These are phyloP conservation scores for Conistra vaccinii DNA, from an alignment of 2,888 invertebrate genomes.

Conservation along the genomic window DNA sequence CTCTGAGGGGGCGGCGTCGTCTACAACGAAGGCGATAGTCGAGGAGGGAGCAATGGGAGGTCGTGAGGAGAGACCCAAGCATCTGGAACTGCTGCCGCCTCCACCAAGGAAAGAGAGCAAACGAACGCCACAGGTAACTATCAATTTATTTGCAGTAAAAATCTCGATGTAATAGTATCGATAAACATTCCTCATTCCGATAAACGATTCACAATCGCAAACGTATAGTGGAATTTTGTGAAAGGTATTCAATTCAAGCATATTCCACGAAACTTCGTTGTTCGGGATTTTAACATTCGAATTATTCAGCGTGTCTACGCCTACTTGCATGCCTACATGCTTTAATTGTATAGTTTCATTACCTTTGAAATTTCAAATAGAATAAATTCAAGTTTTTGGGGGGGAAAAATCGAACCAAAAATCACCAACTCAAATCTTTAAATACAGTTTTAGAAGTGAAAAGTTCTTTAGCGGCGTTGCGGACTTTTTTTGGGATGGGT, in stretches of 20 bases:
- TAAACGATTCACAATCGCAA: conserved; percentile 10
- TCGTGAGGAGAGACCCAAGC: conserved; percentile 79
- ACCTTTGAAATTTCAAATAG: background rate
- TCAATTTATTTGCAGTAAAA: background rate
- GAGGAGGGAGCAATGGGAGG: conserved; percentile 74
- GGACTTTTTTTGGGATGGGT: too few relatives aligned
- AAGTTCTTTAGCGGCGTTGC: too few relatives aligned
- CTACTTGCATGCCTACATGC: background rate
- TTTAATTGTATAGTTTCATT: background rate
- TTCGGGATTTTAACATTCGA: conserved; percentile 15
- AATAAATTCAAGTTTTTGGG: too few relatives aligned
- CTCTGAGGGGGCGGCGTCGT: conserved; percentile 80
- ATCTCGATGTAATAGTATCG: too few relatives aligned
- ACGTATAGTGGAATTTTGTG: conserved; percentile 2
- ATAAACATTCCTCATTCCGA: conserved; percentile 3
- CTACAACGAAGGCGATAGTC: conserved; percentile 79
- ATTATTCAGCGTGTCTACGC: background rate
- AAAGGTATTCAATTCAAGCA: background rate
- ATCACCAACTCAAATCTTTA: too few relatives aligned
- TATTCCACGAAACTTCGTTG: conserved; percentile 5
- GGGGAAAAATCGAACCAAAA: too few relatives aligned
- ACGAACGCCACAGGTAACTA: conserved; percentile 77
- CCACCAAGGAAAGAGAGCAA: conserved; percentile 85
- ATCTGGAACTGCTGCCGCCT: conserved; percentile 87
- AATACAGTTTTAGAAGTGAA: too few relatives aligned